Evolutionary conservation across 1,140 invertebrate genomes (phyloP).

Genomic region (Pachyrhynchus sulphureomaculatus): DNA sequence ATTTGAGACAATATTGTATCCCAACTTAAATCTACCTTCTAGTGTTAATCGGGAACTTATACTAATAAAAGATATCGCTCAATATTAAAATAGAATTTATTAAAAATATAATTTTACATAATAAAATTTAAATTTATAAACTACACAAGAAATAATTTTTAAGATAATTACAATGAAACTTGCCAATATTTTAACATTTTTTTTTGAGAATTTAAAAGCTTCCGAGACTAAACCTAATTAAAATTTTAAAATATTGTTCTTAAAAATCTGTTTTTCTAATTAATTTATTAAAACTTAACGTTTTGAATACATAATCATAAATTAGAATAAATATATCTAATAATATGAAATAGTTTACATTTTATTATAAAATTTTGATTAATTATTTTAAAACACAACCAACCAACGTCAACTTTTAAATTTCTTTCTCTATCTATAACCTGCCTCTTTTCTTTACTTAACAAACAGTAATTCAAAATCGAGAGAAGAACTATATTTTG

Average conservation of each 20-base stretch:
- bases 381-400: constrained; percentile 28
- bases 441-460: background rate
- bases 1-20: too few species aligned
- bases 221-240: background rate
- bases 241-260: background rate
- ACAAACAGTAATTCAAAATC: too few species aligned
- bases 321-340: constrained; percentile 24
- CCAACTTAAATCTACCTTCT: too few species aligned
- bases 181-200: background rate
- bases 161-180: constrained; percentile 14
- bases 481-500: too few species aligned
- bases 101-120: constrained; percentile 36
- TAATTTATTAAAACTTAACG: constrained; percentile 1
- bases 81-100: constrained; percentile 35
- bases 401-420: constrained; percentile 8
- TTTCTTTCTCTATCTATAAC: background rate
- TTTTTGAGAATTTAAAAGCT: background rate
- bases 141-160: constrained; percentile 31
- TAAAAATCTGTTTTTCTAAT: background rate
- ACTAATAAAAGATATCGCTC: constrained; percentile 1
- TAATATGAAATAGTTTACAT: constrained; percentile 8
- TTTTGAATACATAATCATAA: constrained; percentile 8
- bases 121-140: constrained; percentile 31
- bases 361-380: constrained; percentile 27
- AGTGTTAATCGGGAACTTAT: too few species aligned